Conservation (phyloP, 2,888 invertebrate species). For the Eupithecia pulchellata region DNA sequence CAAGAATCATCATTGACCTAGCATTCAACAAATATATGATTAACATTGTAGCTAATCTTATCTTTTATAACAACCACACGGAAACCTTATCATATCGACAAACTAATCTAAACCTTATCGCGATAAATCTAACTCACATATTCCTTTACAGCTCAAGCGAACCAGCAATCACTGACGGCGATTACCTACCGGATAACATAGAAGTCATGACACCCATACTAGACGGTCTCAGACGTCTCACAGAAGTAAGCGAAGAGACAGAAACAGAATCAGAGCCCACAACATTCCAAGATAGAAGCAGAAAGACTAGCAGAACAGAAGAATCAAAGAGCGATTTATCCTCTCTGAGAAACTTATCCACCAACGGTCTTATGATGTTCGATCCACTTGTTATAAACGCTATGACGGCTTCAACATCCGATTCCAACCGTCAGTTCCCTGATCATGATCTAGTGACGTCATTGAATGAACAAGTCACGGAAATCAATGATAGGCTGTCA, state of each 20-base stretch:
- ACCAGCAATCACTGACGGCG: conserved; percentile 72
- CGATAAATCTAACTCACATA: conserved; percentile 1
- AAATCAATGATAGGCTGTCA: conserved; percentile 78
- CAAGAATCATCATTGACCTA: neutral
- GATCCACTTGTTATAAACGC: conserved; percentile 80
- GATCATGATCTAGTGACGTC: conserved; percentile 80
- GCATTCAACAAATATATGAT: neutral
- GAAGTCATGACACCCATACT: conserved; percentile 81
- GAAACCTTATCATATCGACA: neutral
- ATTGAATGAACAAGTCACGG: conserved; percentile 80
- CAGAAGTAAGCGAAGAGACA: conserved; percentile 57
- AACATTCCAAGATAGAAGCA: conserved; percentile 68
- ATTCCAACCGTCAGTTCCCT: conserved; percentile 70
- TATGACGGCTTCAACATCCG: conserved; percentile 63
- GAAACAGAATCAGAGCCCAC: conserved; percentile 58
- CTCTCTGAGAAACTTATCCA: conserved; percentile 73
- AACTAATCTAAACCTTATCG: neutral
- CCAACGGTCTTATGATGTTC: conserved; percentile 81
- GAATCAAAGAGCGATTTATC: conserved; percentile 62
- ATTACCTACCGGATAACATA: conserved; percentile 80
- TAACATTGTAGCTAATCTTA: neutral
- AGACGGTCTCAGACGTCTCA: conserved; percentile 74
- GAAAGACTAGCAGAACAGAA: conserved; percentile 74
- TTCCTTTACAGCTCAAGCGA: conserved; percentile 66
- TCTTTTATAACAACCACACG: neutral